These are phyloP conservation scores for Paramormyrops hopkinsi DNA, from an alignment of 2,797 vertebrate genomes.

Conservation along the genomic window DNA sequence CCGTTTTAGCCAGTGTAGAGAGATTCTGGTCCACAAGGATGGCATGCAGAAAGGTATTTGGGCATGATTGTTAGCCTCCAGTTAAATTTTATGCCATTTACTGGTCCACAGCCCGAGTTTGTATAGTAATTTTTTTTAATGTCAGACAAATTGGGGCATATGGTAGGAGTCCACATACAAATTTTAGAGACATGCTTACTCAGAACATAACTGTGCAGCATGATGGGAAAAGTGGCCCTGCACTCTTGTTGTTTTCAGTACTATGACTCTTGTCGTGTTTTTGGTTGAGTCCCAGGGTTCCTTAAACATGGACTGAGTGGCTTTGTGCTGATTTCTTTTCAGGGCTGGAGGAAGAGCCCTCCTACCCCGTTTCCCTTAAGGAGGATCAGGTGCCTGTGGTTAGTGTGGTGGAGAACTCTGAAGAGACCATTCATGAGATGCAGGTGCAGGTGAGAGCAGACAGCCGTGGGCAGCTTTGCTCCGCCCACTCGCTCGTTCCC, in stretches of 20 bases:
- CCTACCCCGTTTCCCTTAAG: slow-evolving; percentile 30
- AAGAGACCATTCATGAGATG: slow-evolving; percentile 81
- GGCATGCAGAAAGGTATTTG: slow-evolving; percentile 70
- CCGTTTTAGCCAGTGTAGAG: slow-evolving; percentile 81
- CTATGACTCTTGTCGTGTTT: neutral
- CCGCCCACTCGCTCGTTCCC: slow-evolving; percentile 54
- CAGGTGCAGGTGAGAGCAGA: slow-evolving; percentile 85
- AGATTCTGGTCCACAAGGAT: slow-evolving; percentile 76
- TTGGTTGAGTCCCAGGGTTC: neutral
- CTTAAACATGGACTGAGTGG: neutral
- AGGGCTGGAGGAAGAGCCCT: slow-evolving; percentile 27
- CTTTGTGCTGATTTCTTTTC: neutral
- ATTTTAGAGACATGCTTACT: neutral
- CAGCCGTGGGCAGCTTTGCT: slow-evolving; percentile 48
- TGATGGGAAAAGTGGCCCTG: neutral
- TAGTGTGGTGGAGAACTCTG: slow-evolving; percentile 75
- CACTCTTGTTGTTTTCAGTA: neutral
- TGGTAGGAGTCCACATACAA: neutral
- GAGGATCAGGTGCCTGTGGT: slow-evolving; percentile 67
- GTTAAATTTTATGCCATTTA: neutral
- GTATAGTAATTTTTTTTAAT: neutral
- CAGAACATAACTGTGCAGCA: neutral
- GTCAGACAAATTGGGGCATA: neutral
- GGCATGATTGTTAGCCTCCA: neutral
- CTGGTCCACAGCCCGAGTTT: neutral